Percentiles rank a stretch among this genome's conserved stretches.
Conservation (phyloP, 1,140 invertebrate species). For the Coptotermes formosanus region DNA sequence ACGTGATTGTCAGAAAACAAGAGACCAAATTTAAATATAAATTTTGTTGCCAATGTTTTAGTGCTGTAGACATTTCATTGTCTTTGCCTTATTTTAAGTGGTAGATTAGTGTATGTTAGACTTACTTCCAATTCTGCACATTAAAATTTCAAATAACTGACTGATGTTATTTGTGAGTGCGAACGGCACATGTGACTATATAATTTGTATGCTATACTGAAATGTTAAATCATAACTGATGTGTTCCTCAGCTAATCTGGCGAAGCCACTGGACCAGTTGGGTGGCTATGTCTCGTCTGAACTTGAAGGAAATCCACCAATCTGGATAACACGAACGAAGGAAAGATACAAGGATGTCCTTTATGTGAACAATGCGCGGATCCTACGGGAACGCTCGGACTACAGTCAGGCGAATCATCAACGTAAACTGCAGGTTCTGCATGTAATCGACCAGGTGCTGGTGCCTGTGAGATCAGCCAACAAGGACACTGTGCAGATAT, state of each 20-base stretch:
- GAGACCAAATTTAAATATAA: too few relatives aligned
- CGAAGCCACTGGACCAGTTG: conserved; percentile 66
- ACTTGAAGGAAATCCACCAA: conserved; percentile 73
- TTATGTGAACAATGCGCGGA: conserved; percentile 78
- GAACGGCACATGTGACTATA: not conserved
- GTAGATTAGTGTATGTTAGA: too few relatives aligned
- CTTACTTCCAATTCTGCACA: too few relatives aligned
- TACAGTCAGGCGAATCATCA: conserved; percentile 57
- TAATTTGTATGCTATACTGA: not conserved
- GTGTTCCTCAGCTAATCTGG: conserved; percentile 61
- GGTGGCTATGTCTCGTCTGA: conserved; percentile 65
- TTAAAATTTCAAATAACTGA: too few relatives aligned
- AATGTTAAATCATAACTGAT: not conserved
- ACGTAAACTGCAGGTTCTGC: conserved; percentile 71
- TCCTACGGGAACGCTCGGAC: conserved; percentile 66
- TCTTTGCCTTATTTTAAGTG: too few relatives aligned
- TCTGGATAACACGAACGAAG: conserved; percentile 70
- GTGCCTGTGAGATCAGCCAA: conserved; percentile 63
- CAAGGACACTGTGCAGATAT: conserved; percentile 56
- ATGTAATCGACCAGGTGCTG: conserved; percentile 78
- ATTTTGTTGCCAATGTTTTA: too few relatives aligned
- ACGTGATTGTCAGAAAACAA: too few relatives aligned
- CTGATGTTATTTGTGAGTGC: too few relatives aligned
- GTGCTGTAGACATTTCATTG: too few relatives aligned
- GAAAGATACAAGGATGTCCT: conserved; percentile 63